phyloP scores from a whole-genome alignment of 2,797 vertebrate species.

The Oreortyx pictus region DNA sequence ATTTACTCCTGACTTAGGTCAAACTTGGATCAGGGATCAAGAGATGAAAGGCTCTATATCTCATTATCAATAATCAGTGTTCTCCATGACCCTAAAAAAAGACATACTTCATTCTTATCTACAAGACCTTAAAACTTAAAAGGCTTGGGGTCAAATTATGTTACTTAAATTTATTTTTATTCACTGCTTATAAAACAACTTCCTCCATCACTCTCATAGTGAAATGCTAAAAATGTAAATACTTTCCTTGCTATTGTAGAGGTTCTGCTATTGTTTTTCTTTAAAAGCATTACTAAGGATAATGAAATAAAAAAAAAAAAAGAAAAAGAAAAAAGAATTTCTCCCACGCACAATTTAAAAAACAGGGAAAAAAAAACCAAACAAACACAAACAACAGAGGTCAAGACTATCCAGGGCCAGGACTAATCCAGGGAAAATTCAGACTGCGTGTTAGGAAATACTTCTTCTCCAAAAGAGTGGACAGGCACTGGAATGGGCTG shows the following conservation, averaged over 20 bases:
- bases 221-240: conserved; percentile 39
- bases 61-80: conserved; percentile 60
- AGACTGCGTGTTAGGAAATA: no score
- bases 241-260: conserved; percentile 13
- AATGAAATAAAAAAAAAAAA: not conserved
- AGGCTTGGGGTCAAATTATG: conserved; percentile 49
- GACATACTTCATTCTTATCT: conserved; percentile 68
- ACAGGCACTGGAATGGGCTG: no score
- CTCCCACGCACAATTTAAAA: not conserved
- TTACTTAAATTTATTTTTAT: conserved; percentile 65
- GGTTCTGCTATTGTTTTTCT: conserved; percentile 7
- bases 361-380: not conserved
- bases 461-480: no score
- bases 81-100: conserved; percentile 10
- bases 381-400: not conserved
- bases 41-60: conserved; percentile 62
- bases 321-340: not conserved
- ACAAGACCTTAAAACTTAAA: conserved; percentile 56
- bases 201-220: conserved; percentile 13
- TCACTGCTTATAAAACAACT: conserved; percentile 53
- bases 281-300: not conserved
- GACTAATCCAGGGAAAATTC: not conserved
- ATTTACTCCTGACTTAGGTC: conserved; percentile 63
- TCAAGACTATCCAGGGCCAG: no score
- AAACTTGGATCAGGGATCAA: conserved; percentile 64